Evolutionary conservation across 2,888 invertebrate species (phyloP).

Genomic region (Oeneis ivallda): DNA sequence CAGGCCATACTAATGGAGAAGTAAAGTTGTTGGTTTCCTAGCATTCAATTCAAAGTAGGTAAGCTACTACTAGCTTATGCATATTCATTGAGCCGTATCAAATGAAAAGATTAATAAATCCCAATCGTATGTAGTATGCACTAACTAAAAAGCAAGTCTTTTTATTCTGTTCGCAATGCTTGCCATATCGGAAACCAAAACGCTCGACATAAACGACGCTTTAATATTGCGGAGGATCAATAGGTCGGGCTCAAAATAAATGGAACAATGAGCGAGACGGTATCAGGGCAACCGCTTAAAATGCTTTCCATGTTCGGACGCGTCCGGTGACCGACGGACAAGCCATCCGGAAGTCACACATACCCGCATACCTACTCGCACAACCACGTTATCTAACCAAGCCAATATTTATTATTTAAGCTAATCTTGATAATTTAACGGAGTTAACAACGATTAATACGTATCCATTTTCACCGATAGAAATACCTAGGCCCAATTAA

Average conservation of each 20-base stretch:
- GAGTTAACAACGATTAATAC: background rate
- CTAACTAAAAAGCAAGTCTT: background rate
- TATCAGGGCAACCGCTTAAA: conserved; percentile 72
- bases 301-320: conserved; percentile 77
- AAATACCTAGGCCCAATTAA: too few species aligned
- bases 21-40: too few species aligned
- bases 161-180: background rate
- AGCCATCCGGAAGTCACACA: conserved; percentile 61
- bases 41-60: too few species aligned
- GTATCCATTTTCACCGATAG: too few species aligned
- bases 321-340: conserved; percentile 62
- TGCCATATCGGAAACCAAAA: conserved; percentile 23
- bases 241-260: conserved; percentile 68
- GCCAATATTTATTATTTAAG: conserved; percentile 24
- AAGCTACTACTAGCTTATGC: too few species aligned
- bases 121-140: background rate
- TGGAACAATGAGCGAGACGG: conserved; percentile 65
- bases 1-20: too few species aligned
- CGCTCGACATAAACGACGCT: conserved; percentile 24
- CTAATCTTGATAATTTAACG: conserved; percentile 4
- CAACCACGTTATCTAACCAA: conserved; percentile 28
- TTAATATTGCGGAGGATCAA: conserved; percentile 47
- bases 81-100: too few species aligned
- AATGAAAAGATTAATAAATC: too few species aligned
- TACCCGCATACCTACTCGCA: conserved; percentile 50